These are phyloP conservation scores for Furcula furcula DNA, from an alignment of 2,888 invertebrate species.

Conservation along the genomic window DNA sequence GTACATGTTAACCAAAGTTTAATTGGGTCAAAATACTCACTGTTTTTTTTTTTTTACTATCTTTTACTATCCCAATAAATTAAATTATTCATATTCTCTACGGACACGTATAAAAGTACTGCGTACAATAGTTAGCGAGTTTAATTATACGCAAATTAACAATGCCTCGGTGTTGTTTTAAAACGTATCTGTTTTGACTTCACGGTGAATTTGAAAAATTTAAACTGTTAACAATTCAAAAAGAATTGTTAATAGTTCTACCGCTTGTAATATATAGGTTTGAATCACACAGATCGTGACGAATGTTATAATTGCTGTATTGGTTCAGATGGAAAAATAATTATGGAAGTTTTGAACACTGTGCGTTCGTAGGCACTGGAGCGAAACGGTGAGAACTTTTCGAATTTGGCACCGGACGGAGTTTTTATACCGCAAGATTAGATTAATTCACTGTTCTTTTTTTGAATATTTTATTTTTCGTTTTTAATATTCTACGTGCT, in stretches of 20 bases:
- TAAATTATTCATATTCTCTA: slow-evolving; percentile 2
- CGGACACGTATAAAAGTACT: slow-evolving; percentile 11
- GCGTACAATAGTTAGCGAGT: slow-evolving; percentile 15
- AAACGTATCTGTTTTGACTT: slow-evolving; percentile 26
- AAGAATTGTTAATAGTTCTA: slow-evolving; percentile 57
- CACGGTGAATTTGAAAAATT: slow-evolving; percentile 28
- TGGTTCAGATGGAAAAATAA: slow-evolving; percentile 74
- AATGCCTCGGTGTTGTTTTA: slow-evolving; percentile 10
- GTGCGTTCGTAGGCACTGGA: slow-evolving; percentile 65
- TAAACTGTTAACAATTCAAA: slow-evolving; percentile 48
- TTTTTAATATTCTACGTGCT: slow-evolving; percentile 17
- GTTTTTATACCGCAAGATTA: slow-evolving; percentile 51
- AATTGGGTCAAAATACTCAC: slow-evolving; percentile 16
- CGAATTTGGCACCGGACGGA: slow-evolving; percentile 66
- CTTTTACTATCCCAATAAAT: slow-evolving; percentile 2
- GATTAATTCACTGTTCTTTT: slow-evolving; percentile 35
- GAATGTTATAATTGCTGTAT: slow-evolving; percentile 74
- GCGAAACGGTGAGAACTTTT: slow-evolving; percentile 77
- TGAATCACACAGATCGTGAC: slow-evolving; percentile 63
- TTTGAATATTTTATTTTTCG: slow-evolving; percentile 23
- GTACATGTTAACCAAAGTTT: slow-evolving; percentile 1
- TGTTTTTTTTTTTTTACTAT: slow-evolving; percentile 6
- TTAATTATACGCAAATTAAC: slow-evolving; percentile 25
- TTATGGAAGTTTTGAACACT: slow-evolving; percentile 63
- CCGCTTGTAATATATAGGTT: slow-evolving; percentile 50